phyloP scores from a whole-genome alignment of 2,113 vertebrate genomes.

The Embiotoca jacksoni region DNA sequence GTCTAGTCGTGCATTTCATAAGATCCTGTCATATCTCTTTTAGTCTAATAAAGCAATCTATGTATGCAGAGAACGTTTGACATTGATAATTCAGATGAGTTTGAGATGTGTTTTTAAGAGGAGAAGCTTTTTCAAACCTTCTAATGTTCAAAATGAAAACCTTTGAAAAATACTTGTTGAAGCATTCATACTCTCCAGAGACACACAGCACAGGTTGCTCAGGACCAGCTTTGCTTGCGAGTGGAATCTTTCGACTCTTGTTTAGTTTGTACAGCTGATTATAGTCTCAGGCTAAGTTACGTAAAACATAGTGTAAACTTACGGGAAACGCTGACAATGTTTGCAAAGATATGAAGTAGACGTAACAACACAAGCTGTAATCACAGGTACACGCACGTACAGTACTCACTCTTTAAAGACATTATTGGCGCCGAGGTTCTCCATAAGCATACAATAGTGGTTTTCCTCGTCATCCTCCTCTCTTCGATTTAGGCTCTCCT shows the following conservation, averaged over 20 bases:
- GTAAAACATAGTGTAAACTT: background rate
- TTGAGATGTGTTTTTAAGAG: background rate
- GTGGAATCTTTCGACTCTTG: conserved; percentile 39
- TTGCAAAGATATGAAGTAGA: conserved; percentile 15
- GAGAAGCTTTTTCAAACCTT: background rate
- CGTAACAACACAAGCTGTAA: background rate
- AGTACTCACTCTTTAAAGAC: conserved; percentile 91
- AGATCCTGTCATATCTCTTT: background rate
- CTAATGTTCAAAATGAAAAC: background rate
- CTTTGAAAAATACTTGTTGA: background rate
- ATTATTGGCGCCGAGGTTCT: conserved; percentile 88
- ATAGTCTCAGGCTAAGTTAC: conserved; percentile 14
- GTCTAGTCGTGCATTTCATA: conserved; percentile 45
- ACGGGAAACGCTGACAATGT: conserved; percentile 7
- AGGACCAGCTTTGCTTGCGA: background rate
- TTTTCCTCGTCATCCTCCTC: conserved; percentile 85
- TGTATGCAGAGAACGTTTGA: fast-evolving
- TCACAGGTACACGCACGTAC: background rate
- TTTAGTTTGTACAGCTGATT: conserved; percentile 53
- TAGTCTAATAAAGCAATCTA: background rate
- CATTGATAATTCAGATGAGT: background rate
- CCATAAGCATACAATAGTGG: conserved; percentile 90
- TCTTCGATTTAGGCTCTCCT: conserved; percentile 63
- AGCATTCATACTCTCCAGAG: background rate
- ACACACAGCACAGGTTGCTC: background rate